Base-by-base conservation (phyloP, 2,113 vertebrate genomes). In the Chaenogobius annularis region DNA sequence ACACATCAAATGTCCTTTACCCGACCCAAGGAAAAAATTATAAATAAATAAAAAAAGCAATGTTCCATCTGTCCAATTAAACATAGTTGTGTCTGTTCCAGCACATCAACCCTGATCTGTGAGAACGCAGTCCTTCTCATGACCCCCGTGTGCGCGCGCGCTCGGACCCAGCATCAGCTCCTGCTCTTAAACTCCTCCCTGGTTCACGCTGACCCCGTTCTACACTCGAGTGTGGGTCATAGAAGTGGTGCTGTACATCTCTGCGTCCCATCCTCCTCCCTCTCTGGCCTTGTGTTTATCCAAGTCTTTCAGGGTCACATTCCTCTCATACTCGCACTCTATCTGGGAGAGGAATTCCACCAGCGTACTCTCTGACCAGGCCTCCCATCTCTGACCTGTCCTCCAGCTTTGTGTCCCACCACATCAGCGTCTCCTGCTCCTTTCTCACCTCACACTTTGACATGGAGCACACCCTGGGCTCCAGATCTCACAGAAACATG, bases 291-390 rank as follows among this genome's bases (percentile, higher is more conserved):
- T 50, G 62, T 89, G 91, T 93, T 93, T 92, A 90, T 91, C 81
- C 89, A 85, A 61, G 86, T 72, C 84, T 74, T 85, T 86, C 88
- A 89, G 91, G 92, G 90, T 88, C 83, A 26, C 91, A 93, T 93
- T 93, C 92, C 91, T 91, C 65, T 78, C 88, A 85, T 92, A 77
- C 78, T 89, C 68, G 64, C 70, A 59, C 85, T 85, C 88, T 88
- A 92, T 89, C 88, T 79, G 84, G 77, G 77, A 90, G 81, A 80
- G 59, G 78, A 89, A 90, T 90, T 89, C 87, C 82, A 83, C 80
- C 85, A 20, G 86, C 89, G 70, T 87, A 79, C 79, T 22, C 80
- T 50, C 78, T 83, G 52, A 63, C 63, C 65, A 50, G 31, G 10
- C 31, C 69, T 58, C 65, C 58, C 3, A 69, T 54, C 69, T 73